These are phyloP conservation scores for Miltochrista miniata DNA, from an alignment of 2,888 invertebrate species.

Conservation along the genomic window DNA sequence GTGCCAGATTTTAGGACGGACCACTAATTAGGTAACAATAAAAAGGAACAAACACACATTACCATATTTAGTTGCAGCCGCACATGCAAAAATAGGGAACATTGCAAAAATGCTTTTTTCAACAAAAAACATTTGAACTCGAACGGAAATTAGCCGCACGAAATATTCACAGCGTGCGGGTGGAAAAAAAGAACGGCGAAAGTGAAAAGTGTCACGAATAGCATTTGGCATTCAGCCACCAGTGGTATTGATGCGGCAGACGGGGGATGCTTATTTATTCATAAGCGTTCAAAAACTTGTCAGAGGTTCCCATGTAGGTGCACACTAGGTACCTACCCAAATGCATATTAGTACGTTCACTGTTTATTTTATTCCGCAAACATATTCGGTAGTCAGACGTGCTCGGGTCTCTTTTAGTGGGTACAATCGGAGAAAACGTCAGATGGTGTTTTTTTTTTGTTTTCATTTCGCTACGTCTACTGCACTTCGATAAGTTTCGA, in stretches of 20 bases:
- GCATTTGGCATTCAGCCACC: constrained; percentile 77
- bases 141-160: constrained; percentile 64
- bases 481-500: constrained; percentile 33
- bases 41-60: neutral
- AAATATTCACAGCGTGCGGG: constrained; percentile 56
- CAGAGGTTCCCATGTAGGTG: constrained; percentile 45
- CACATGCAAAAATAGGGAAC: constrained; percentile 7
- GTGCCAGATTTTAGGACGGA: too few species aligned
- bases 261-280: constrained; percentile 76
- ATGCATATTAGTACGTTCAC: constrained; percentile 53
- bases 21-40: too few species aligned
- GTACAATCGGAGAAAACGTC: constrained; percentile 38
- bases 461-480: constrained; percentile 33
- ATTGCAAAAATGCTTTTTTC: constrained; percentile 15
- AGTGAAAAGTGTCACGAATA: constrained; percentile 78
- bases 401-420: constrained; percentile 32
- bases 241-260: constrained; percentile 78
- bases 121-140: constrained; percentile 7
- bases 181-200: constrained; percentile 60
- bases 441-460: constrained; percentile 25
- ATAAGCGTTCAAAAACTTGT: constrained; percentile 80
- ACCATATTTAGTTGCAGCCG: constrained; percentile 14
- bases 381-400: constrained; percentile 45
- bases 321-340: constrained; percentile 32
- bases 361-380: constrained; percentile 61